Evolutionary conservation across 2,797 vertebrate species (phyloP).

Genomic region (Semaprochilodus insignis): DNA sequence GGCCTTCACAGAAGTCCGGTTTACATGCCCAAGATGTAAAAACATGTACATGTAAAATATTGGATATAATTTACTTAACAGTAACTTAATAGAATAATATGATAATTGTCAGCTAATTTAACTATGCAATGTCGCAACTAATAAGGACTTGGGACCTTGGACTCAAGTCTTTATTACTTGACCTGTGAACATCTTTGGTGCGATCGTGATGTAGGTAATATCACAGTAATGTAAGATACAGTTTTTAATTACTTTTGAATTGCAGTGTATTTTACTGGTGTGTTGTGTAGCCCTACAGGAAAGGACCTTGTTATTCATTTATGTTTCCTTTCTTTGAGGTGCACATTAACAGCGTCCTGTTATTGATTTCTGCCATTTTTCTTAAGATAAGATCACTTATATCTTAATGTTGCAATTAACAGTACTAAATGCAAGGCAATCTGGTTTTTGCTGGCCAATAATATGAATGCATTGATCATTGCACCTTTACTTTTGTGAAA

Average conservation of each 20-base stretch:
- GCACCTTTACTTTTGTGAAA: not conserved
- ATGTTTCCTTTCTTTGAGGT: conserved; percentile 15
- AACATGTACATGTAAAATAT: too few species aligned
- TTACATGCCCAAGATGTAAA: too few species aligned
- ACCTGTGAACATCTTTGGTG: too few species aligned
- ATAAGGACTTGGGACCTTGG: too few species aligned
- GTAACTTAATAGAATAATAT: not conserved
- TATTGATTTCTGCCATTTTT: conserved; percentile 60
- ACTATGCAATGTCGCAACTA: too few species aligned
- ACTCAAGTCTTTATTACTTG: too few species aligned
- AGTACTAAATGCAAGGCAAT: conserved; percentile 18
- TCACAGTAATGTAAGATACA: not conserved
- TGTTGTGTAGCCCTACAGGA: not conserved
- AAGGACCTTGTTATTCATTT: not conserved
- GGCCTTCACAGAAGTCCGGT: too few species aligned
- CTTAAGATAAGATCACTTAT: conserved; percentile 53
- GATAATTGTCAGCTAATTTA: not conserved
- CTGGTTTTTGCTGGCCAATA: conserved; percentile 36
- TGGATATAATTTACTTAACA: too few species aligned
- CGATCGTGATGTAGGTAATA: too few species aligned
- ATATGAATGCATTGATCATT: conserved; percentile 34
- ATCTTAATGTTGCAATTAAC: conserved; percentile 60
- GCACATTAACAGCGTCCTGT: conserved; percentile 44
- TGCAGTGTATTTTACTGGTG: not conserved
- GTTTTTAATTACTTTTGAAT: not conserved